Conservation (phyloP, 2,888 invertebrate species). For the Cephonodes hylas region DNA sequence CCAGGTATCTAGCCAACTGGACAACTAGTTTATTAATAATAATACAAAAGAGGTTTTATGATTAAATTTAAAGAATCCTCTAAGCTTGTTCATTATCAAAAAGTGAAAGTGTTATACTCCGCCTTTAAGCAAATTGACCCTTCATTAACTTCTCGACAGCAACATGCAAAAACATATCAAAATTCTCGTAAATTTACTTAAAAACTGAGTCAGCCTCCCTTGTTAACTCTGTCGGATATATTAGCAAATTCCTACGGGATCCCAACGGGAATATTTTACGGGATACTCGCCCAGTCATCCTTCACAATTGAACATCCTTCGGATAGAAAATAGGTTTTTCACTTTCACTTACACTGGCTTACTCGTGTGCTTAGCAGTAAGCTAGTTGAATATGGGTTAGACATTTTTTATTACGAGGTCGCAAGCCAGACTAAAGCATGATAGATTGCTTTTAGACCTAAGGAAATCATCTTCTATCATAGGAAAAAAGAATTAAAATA, state of each 20-base stretch:
- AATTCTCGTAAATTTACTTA: too few species aligned
- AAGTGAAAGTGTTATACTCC: too few species aligned
- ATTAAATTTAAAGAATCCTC: too few species aligned
- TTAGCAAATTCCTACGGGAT: background rate
- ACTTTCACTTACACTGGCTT: background rate
- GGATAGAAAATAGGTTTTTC: background rate
- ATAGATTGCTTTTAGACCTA: background rate
- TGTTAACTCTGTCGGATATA: background rate
- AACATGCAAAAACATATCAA: too few species aligned
- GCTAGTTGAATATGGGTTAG: background rate
- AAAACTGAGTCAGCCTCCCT: background rate
- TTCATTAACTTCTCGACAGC: too few species aligned
- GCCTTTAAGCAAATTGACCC: too few species aligned
- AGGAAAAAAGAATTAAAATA: too few species aligned
- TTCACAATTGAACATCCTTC: background rate
- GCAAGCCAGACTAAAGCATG: background rate
- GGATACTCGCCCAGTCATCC: background rate
- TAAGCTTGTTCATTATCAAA: too few species aligned
- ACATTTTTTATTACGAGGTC: background rate
- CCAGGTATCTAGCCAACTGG: too few species aligned
- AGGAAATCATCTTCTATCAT: background rate
- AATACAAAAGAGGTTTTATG: too few species aligned
- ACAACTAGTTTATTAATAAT: too few species aligned
- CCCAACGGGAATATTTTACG: background rate
- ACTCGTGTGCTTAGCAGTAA: background rate